Base-by-base conservation (phyloP, 2,888 invertebrate species). In the Drosophila formosana region DNA sequence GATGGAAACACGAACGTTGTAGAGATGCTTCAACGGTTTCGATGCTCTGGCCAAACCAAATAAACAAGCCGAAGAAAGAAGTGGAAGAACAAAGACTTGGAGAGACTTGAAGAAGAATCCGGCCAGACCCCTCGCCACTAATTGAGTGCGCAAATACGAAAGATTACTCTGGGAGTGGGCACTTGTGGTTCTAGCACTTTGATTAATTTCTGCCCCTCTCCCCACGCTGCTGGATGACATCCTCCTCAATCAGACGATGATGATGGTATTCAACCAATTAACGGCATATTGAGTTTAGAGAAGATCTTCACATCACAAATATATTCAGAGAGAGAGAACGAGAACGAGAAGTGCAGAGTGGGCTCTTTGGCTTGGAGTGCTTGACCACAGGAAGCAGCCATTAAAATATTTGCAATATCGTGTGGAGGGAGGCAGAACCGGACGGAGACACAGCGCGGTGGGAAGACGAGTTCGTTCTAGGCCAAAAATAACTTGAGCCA, bases 71-170 rank as follows among this genome's bases (percentile, higher is more conserved):
- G 39, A 30, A 28, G 45, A 18, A 11, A n/a, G 8, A 30, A 49
- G 53, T 32, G 37, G 62, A 56, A 62, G 75, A 55, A 72, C 81
- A 86, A 83, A 78, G 82, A 66, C 13, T 67, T 70, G 57, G 6
- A 37, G 34, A 23, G 45, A 45, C 41, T 13, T 3, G 25, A 11
- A 18, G 69, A 58, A 32, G 34, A 39, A 37, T 23, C 45, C 39
- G 8, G 8, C 32, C 37, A n/a, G 34, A 47, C 50, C 28, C 30
- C 47, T 26, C 50, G 56, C 67, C 56, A 66, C 78, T 87, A 89
- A 85, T 89, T 85, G 88, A 89, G 85, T 87, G 89, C 47, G 87
- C 82, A 87, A 87, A 89, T 85, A 89, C 75, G 84, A 74, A 75
- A 45, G 56, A 57, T 57, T 47, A 37, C 74, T 50, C 39, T 28